Evolutionary conservation across 2,888 invertebrate genomes (phyloP).

Genomic region (Parnassius orleans): DNA sequence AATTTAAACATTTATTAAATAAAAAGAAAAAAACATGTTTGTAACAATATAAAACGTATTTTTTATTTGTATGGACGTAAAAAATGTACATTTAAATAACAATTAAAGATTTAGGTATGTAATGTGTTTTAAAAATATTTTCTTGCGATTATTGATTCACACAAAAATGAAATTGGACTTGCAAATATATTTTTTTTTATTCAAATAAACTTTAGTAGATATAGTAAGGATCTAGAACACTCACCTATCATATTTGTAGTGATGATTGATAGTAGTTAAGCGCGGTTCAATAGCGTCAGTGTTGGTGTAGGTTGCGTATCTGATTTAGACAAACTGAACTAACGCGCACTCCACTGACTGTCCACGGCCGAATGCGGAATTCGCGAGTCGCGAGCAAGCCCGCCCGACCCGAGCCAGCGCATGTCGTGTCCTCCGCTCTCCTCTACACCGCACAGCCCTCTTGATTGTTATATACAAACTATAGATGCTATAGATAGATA

Average conservation of each 20-base stretch:
- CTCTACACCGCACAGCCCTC: conserved; percentile 32
- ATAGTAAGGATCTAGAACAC: conserved; percentile 34
- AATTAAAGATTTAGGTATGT: background rate
- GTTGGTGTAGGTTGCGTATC: conserved; percentile 77
- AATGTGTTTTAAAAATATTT: background rate
- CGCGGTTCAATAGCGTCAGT: conserved; percentile 68
- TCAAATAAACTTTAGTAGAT: background rate
- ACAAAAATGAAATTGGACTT: too few relatives aligned
- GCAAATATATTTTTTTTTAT: too few relatives aligned
- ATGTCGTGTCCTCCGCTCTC: conserved; percentile 38
- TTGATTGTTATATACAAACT: conserved; percentile 2
- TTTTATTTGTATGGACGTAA: too few relatives aligned
- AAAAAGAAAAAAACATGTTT: too few relatives aligned
- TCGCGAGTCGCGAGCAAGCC: conserved; percentile 35
- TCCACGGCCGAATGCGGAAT: conserved; percentile 69
- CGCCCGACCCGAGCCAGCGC: conserved; percentile 32
- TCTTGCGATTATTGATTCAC: too few relatives aligned
- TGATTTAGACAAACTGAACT: conserved; percentile 43
- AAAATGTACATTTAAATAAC: too few relatives aligned
- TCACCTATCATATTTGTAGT: conserved; percentile 72
- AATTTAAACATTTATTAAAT: too few relatives aligned
- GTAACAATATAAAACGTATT: too few relatives aligned
- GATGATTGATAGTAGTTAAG: conserved; percentile 52
- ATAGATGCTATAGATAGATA: too few relatives aligned
- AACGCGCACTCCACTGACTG: conserved; percentile 61